A percentile compares a stretch with the other conserved stretches of the same genome.
Evolutionary conservation across 2,797 vertebrate genomes (phyloP).

Genomic region (Hypotaenidia okinawae): DNA sequence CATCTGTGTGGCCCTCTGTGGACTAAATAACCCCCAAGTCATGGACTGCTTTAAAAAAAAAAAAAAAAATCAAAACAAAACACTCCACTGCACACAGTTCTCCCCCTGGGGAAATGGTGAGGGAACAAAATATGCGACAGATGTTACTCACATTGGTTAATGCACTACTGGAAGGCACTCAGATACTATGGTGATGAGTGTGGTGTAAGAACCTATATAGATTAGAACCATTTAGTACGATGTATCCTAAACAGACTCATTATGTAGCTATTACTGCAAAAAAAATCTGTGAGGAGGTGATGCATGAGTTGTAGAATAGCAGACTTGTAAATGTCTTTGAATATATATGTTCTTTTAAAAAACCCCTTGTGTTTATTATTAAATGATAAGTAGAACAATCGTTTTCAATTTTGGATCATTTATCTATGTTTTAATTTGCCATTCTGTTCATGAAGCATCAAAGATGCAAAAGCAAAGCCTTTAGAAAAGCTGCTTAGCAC

Average conservation of each 20-base stretch:
- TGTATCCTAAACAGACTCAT: slow-evolving; percentile 10
- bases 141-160: slow-evolving; percentile 32
- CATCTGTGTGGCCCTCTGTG: not conserved
- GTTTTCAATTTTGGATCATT: slow-evolving; percentile 44
- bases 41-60: not conserved
- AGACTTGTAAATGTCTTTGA: slow-evolving; percentile 32
- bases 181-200: not conserved
- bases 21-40: not conserved
- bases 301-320: not conserved
- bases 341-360: slow-evolving; percentile 34
- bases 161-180: not conserved
- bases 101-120: not conserved
- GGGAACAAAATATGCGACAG: slow-evolving; percentile 15
- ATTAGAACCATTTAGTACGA: slow-evolving; percentile 26
- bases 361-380: slow-evolving; percentile 16
- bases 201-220: not conserved
- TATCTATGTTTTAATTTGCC: slow-evolving; percentile 56
- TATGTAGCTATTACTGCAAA: not conserved
- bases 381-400: slow-evolving; percentile 11
- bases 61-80: slow-evolving; percentile 22
- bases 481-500: slow-evolving; percentile 38
- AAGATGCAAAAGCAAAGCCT: slow-evolving; percentile 30
- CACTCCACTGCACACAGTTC: not conserved
- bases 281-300: not conserved
- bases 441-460: slow-evolving; percentile 44